phyloP scores from a whole-genome alignment of 2,888 invertebrate species.

The Mystacides longicornis region DNA sequence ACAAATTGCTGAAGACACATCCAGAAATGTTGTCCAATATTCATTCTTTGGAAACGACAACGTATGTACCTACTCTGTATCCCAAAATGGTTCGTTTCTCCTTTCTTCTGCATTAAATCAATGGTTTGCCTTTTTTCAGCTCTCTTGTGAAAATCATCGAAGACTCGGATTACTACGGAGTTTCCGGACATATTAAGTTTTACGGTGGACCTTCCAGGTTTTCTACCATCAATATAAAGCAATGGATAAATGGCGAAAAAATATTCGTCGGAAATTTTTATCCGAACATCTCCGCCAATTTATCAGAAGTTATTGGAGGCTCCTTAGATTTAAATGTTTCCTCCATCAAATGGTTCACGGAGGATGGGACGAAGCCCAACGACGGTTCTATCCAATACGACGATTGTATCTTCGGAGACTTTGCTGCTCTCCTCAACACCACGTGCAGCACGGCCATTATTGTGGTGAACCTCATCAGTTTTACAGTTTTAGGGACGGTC shows the following conservation, averaged over 20 bases:
- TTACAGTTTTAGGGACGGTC: constrained; percentile 47
- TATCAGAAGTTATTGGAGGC: constrained; percentile 45
- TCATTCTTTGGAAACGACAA: constrained; percentile 46
- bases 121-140: constrained; percentile 34
- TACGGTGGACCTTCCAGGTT: constrained; percentile 60
- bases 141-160: constrained; percentile 55
- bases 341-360: constrained; percentile 57
- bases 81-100: neutral
- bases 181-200: constrained; percentile 66
- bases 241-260: constrained; percentile 48
- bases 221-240: constrained; percentile 52
- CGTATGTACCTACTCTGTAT: constrained; percentile 33
- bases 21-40: constrained; percentile 49
- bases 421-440: constrained; percentile 60
- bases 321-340: constrained; percentile 41
- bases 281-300: constrained; percentile 44
- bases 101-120: neutral
- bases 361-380: constrained; percentile 52
- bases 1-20: constrained; percentile 54
- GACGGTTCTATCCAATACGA: constrained; percentile 57
- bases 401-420: constrained; percentile 58
- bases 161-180: constrained; percentile 62
- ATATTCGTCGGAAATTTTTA: constrained; percentile 50
- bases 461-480: constrained; percentile 55
- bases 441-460: constrained; percentile 69